Base-by-base conservation (phyloP, 2,888 invertebrate genomes). In the Catocala fraxini region DNA sequence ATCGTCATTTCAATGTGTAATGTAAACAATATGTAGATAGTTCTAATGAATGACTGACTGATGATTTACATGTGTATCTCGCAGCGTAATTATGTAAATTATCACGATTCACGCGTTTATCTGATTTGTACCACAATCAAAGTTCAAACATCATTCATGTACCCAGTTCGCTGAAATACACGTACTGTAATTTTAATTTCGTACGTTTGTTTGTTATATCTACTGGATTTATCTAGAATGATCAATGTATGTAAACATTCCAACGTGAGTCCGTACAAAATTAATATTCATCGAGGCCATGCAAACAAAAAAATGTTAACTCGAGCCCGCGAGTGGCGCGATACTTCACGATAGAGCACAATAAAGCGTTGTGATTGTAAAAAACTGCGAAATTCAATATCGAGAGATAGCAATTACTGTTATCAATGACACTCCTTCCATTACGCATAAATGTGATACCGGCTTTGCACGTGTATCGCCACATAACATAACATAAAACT, bases 41-140 rank as follows among this genome's bases (percentile, higher is more conserved):
- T 51, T 60, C 55, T 65, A 59, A 68, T 70, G 46, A 68, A 70
- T 70, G 51, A 62, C 53, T 39, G 63, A 57, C 46, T 59, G 11
- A 52, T 49, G 12, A 55, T 48, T 51, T 43, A 9, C 51, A 41
- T 9, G n/a, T 48, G 42, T 47, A 33, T 25, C 6, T 6, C 6
- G 6, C 35, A 7, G 9, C 9, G 35, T 39, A 39, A 5, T n/a
- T 41, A 11, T 35, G 45, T 51, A 2, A 34, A 34, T 43, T 43
- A 56, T 11, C 34, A 25, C 6, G 34, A 34, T 53, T 45, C 46
- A 65, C 49, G 53, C 45, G 47, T 51, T 25, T 6, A 35, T 34
- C 35, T 35, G 51, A 51, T 51, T 51, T 51, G 35, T 35, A 51
- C 6, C 5, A 35, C 10, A 51, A 51, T 35, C 51, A 51, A 51